Conservation (phyloP, 2,113 vertebrate species). For the Nycticebus coucang region DNA sequence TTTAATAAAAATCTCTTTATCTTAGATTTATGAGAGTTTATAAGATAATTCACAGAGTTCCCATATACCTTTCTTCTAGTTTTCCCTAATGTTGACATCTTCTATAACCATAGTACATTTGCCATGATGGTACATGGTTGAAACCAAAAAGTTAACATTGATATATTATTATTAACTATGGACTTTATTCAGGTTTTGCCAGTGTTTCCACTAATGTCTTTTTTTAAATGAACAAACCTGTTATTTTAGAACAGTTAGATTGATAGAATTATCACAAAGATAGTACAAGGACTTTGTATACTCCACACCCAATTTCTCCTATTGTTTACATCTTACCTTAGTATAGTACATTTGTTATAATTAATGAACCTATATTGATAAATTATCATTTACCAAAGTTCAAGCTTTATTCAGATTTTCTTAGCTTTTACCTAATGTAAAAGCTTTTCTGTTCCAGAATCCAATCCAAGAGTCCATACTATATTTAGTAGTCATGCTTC, state of each 20-base stretch:
- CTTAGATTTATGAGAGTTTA: constrained; percentile 33
- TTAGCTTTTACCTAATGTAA: constrained; percentile 8
- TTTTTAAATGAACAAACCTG: not conserved
- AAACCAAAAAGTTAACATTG: not conserved
- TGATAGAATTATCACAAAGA: constrained; percentile 4
- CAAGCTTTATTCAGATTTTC: not conserved
- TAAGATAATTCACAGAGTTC: not conserved
- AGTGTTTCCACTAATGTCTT: not conserved
- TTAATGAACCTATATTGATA: not conserved
- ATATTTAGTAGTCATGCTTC: not conserved
- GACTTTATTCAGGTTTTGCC: not conserved
- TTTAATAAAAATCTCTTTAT: not conserved
- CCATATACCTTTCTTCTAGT: not conserved
- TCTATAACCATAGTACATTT: not conserved
- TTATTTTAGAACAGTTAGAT: not conserved
- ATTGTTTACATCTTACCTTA: not conserved
- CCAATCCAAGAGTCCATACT: not conserved
- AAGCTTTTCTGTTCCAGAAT: not conserved
- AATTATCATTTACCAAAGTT: not conserved
- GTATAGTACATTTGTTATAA: not conserved
- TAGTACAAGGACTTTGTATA: not conserved
- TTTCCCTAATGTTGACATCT: not conserved
- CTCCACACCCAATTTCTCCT: not conserved
- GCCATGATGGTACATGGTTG: not conserved
- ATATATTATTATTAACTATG: not conserved